phyloP scores from a whole-genome alignment of 2,888 invertebrate species.

The Conchocele bisecta region DNA sequence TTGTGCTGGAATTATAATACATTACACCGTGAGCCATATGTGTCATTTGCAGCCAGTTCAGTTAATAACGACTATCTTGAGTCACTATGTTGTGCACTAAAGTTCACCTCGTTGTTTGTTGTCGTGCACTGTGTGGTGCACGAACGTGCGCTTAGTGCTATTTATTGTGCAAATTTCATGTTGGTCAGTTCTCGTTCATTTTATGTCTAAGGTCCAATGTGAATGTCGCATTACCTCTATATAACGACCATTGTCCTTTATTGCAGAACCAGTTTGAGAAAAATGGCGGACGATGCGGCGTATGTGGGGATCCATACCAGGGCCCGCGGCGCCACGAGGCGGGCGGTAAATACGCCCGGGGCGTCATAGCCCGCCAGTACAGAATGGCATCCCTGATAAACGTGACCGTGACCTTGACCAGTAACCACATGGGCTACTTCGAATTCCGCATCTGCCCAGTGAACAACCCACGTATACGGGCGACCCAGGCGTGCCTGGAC shows the following conservation, averaged over 20 bases:
- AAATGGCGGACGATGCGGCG: constrained; percentile 89
- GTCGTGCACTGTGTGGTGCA: no score
- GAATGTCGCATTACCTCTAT: background rate
- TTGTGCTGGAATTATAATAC: no score
- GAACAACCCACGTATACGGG: constrained; percentile 45
- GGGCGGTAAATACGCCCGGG: constrained; percentile 66
- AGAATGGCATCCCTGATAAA: constrained; percentile 52
- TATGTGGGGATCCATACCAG: constrained; percentile 92
- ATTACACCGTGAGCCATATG: no score
- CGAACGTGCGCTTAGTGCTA: no score
- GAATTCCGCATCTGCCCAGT: constrained; percentile 62
- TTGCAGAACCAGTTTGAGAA: constrained; percentile 59
- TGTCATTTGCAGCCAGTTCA: no score
- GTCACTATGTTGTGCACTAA: no score
- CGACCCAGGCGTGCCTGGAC: constrained; percentile 56
- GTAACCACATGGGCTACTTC: constrained; percentile 60
- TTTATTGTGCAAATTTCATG: no score
- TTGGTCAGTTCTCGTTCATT: no score
- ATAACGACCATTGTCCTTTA: background rate
- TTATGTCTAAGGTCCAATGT: no score
- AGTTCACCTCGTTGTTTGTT: no score
- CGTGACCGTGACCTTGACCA: constrained; percentile 58
- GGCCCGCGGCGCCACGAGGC: constrained; percentile 72
- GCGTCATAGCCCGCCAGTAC: constrained; percentile 56
- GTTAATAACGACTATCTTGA: no score